Conservation (phyloP, 2,797 vertebrate genomes). For the Typhlichthys subterraneus region DNA sequence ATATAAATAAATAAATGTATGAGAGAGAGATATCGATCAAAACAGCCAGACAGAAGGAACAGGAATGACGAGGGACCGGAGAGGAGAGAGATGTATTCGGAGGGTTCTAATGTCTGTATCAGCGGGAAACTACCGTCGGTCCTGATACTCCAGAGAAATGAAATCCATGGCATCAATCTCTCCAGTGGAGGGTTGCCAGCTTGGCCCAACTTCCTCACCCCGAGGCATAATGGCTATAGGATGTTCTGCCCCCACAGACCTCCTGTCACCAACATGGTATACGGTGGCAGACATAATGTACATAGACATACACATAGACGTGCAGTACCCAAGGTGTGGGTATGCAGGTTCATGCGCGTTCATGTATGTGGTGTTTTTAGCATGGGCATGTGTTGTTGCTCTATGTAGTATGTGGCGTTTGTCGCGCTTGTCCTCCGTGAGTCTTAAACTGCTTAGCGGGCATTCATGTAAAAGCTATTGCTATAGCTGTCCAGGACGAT, state of each 20-base stretch:
- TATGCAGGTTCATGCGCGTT: neutral
- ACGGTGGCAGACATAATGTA: neutral
- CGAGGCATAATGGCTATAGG: conserved; percentile 17
- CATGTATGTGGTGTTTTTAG: conserved; percentile 26
- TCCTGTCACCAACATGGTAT: neutral
- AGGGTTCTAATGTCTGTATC: conserved; percentile 41
- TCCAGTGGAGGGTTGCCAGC: conserved; percentile 26
- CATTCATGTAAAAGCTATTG: conserved; percentile 80
- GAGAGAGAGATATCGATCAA: no score
- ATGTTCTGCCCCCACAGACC: conserved; percentile 16
- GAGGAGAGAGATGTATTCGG: conserved; percentile 26
- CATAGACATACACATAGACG: neutral
- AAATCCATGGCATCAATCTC: conserved; percentile 49
- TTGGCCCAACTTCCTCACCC: conserved; percentile 19
- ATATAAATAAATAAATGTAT: no score
- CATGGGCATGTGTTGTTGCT: neutral
- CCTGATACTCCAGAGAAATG: conserved; percentile 41
- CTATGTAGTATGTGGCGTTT: conserved; percentile 26
- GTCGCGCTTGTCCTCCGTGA: conserved; percentile 32
- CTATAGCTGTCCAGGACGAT: conserved; percentile 71
- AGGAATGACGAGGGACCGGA: neutral
- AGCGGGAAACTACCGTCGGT: conserved; percentile 35
- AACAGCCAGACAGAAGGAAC: no score
- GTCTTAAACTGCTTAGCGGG: conserved; percentile 70
- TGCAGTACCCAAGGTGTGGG: neutral